A percentile compares a stretch with the other conserved stretches of the same genome.
Evolutionary conservation across 2,888 invertebrate species (phyloP).

Genomic region (Empis livida): DNA sequence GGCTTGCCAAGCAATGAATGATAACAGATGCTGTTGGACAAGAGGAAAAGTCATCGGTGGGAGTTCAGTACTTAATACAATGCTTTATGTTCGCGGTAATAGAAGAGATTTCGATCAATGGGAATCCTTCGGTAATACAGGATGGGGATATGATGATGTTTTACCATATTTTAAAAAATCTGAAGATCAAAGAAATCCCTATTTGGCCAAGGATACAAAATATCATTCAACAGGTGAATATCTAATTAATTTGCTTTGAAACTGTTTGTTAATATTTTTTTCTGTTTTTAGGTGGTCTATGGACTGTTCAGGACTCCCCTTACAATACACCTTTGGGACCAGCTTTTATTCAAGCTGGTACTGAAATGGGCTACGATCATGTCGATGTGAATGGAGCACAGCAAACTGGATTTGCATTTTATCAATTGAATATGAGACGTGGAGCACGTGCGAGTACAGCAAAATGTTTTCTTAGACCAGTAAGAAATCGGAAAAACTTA

Average conservation of each 20-base stretch:
- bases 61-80: constrained; percentile 76
- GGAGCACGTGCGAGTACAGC: constrained; percentile 73
- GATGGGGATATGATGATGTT: constrained; percentile 76
- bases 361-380: constrained; percentile 83
- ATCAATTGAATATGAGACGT: constrained; percentile 78
- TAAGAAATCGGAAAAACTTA: constrained; percentile 63
- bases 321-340: constrained; percentile 63
- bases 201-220: constrained; percentile 57
- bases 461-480: constrained; percentile 73
- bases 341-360: constrained; percentile 78
- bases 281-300: constrained; percentile 28
- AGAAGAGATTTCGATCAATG: constrained; percentile 76
- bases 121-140: constrained; percentile 71
- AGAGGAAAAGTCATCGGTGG: constrained; percentile 82
- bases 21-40: constrained; percentile 77
- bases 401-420: constrained; percentile 78
- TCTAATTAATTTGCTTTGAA: background rate
- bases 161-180: constrained; percentile 78
- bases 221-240: constrained; percentile 56
- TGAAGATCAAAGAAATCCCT: constrained; percentile 78
- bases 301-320: constrained; percentile 34
- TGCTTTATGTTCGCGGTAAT: constrained; percentile 86
- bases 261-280: background rate
- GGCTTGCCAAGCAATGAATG: constrained; percentile 78
- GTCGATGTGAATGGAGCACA: constrained; percentile 73